phyloP scores from a whole-genome alignment of 2,888 invertebrate species.

The Malthinus flaveolus region DNA sequence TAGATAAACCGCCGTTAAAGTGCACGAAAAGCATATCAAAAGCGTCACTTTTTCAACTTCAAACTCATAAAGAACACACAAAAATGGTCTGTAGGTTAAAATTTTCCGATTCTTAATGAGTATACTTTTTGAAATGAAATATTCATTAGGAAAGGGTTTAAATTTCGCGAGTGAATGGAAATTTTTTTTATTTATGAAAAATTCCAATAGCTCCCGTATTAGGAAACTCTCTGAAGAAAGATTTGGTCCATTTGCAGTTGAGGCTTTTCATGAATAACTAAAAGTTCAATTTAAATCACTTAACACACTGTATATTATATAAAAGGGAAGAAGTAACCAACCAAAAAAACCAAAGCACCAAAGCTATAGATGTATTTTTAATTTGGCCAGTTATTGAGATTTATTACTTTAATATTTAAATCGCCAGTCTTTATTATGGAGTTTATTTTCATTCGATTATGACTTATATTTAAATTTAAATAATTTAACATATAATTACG shows the following conservation, averaged over 20 bases:
- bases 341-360: too few relatives aligned
- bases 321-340: neutral
- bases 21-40: too few relatives aligned
- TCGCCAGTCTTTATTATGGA: too few relatives aligned
- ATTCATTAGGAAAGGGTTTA: conserved; percentile 31
- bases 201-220: neutral
- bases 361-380: too few relatives aligned
- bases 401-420: too few relatives aligned
- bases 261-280: conserved; percentile 19
- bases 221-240: neutral
- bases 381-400: too few relatives aligned
- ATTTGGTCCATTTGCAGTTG: conserved; percentile 16
- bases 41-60: neutral
- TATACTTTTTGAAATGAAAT: conserved; percentile 32
- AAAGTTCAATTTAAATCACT: neutral
- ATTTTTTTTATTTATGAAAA: conserved; percentile 21
- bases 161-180: conserved; percentile 28
- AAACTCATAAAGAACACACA: conserved; percentile 31
- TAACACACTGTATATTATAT: neutral
- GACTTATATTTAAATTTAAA: too few relatives aligned
- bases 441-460: too few relatives aligned
- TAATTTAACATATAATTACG: too few relatives aligned
- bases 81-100: conserved; percentile 30
- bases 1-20: too few relatives aligned
- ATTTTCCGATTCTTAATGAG: conserved; percentile 28